Evolutionary conservation across 2,113 vertebrate genomes (phyloP).

Genomic region (Erythrolamprus reginae): DNA sequence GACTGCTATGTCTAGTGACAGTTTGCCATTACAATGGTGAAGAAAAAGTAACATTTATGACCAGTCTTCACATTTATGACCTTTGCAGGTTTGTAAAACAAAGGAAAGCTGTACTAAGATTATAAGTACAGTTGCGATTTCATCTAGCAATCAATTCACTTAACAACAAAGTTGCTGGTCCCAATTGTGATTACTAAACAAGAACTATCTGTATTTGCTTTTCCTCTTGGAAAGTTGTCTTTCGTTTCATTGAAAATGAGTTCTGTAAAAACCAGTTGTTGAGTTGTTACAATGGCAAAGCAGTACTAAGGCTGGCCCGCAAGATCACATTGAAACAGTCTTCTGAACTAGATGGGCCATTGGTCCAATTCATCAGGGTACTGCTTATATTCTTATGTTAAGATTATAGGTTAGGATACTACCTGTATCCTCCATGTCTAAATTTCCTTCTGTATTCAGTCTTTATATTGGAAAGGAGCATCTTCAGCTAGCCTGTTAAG

Average conservation of each 20-base stretch:
- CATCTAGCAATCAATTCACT: no score
- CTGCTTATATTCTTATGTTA: background rate
- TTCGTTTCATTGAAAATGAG: background rate
- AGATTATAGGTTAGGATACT: background rate
- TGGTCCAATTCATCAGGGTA: background rate
- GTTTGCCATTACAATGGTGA: background rate
- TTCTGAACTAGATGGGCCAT: background rate
- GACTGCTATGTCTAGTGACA: background rate
- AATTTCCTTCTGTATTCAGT: background rate
- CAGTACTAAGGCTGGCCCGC: background rate
- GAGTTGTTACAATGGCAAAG: background rate
- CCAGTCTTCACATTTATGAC: no score
- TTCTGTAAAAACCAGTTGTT: background rate
- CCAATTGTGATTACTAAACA: background rate
- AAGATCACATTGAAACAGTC: background rate
- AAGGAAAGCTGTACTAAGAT: no score
- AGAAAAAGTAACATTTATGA: background rate
- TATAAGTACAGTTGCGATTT: no score
- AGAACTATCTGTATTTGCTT: background rate
- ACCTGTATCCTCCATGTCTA: background rate
- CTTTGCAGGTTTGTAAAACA: no score
- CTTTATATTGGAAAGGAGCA: background rate
- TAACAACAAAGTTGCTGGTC: no score
- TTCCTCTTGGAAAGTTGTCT: background rate
- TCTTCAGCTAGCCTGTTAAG: background rate